Base-by-base conservation (phyloP, 2,888 invertebrate genomes). In the Cataglyphis altisquamis region DNA sequence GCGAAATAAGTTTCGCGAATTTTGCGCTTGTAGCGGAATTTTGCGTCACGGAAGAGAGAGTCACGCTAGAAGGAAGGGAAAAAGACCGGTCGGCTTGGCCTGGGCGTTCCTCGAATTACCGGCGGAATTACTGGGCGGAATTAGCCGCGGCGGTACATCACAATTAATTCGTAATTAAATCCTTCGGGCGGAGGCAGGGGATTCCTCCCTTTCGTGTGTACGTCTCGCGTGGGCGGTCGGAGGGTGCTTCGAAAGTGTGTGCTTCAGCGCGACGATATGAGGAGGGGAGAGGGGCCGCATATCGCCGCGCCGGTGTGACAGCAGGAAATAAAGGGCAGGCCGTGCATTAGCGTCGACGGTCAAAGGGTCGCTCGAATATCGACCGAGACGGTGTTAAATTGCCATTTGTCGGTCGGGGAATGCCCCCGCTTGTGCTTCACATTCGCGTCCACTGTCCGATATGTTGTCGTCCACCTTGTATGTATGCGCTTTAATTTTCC, bases 101-200 rank as follows among this genome's bases (percentile, higher is more conserved):
- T 25, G 78, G 83, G 62, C 62, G 83, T 68, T 67, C 41, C 85
- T 86, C 77, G 86, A 86, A 83, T 84, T 67, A 64, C 77, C 72
- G 77, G 73, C 67, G 74, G 72, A 88, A 89, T 89, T 89, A 90
- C 87, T 85, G 75, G 86, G 82, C 83, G 81, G 87, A 91, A 91
- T 91, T 91, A 92, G 84, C 88, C 84, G 82, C 83, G 86, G 81
- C 25, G 86, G 86, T 91, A 91, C 89, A 89, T 91, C 90, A 90
- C 92, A 91, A 93, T 93, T 93, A 93, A 92, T 92, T 91, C 88
- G 90, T 91, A 92, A 93, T 93, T 92, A 93, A 93, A 92, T 92
- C 89, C 89, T 91, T 87, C 84, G 87, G 88, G 73, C 81, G 84
- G 86, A 89, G 90, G 83, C 77, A 85, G 87, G 85, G 87, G 91